Base-by-base conservation (phyloP, 1,140 invertebrate species). In the Drosophila mayri region DNA sequence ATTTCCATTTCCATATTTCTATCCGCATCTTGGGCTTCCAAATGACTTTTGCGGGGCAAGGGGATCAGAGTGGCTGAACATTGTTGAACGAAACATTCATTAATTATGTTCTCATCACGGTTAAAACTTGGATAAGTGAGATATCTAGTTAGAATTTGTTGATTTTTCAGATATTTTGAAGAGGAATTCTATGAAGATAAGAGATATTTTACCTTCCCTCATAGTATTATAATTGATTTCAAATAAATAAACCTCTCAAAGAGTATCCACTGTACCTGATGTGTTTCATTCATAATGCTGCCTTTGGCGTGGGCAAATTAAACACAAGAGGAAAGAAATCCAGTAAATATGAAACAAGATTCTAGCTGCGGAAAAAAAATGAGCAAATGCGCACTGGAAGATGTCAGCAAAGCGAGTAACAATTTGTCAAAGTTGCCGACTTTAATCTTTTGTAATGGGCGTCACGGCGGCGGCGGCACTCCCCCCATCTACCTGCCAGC, bases 341-440 rank as follows among this genome's bases (percentile, higher is more conserved):
- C 35, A 16, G 32, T 10, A 54, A 52, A 61, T 61, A 41, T 66
- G 38, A 70, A 70, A 66, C 66, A 70, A 70, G 41, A 72, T 30
- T 62, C 68, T 74, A 40, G 65, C 47, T 41, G 64, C 43, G n/a
- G 35, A 62, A 81, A 84, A 84, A 49, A 49, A n/a, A 86, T 79
- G 71, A 82, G 68, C 44, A 61, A 73, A 49, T 52, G 71, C 44
- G 77, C 73, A 83, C 83, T 87, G 76, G 77, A 43, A 87, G 83
- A 85, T 88, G 85, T 88, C 85, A 90, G 66, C 85, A 59, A 70
- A 77, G 55, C 71, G 58, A 75, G 63, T 79, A 90, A 88, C 81
- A 88, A 88, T 88, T 88, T 88, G 85, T 88, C 85, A 88, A 90
- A 79, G 76, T 88, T 73, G 79, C 76, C 44, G 52, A 71, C 62